Conservation (phyloP, 2,888 invertebrate species). For the Drosophila cyrtoloma region DNA sequence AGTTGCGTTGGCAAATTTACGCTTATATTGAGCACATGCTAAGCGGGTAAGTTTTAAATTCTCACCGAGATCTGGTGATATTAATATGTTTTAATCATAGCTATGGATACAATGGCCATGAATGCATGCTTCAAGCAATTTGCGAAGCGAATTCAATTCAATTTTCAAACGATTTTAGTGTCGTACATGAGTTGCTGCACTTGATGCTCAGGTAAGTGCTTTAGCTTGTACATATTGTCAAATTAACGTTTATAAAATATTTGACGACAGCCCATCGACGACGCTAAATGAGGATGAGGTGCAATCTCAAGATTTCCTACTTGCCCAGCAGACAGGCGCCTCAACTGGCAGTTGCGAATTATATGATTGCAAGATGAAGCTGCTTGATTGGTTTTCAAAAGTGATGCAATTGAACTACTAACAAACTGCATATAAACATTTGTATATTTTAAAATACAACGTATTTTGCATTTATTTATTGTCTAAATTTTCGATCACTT, state of each 20-base stretch:
- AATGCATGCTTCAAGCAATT: slow-evolving; percentile 77
- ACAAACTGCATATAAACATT: neutral
- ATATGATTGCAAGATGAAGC: slow-evolving; percentile 66
- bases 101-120: slow-evolving; percentile 78
- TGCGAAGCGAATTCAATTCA: slow-evolving; percentile 74
- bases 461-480: neutral
- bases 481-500: neutral
- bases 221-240: neutral
- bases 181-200: slow-evolving; percentile 76
- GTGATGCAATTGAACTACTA: slow-evolving; percentile 37
- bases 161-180: slow-evolving; percentile 69
- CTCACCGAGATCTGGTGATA: neutral
- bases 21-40: slow-evolving; percentile 68
- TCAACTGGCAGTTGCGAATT: slow-evolving; percentile 45
- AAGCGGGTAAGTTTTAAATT: slow-evolving; percentile 56
- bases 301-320: slow-evolving; percentile 43
- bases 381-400: slow-evolving; percentile 70
- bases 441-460: neutral
- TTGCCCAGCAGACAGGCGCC: slow-evolving; percentile 56
- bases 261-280: slow-evolving; percentile 67
- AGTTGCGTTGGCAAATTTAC: slow-evolving; percentile 74
- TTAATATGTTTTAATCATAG: slow-evolving; percentile 44
- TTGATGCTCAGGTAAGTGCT: slow-evolving; percentile 71
- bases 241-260: neutral
- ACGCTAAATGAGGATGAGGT: slow-evolving; percentile 54